Conservation (phyloP, 2,888 invertebrate genomes). For the Eilema sororculum region DNA sequence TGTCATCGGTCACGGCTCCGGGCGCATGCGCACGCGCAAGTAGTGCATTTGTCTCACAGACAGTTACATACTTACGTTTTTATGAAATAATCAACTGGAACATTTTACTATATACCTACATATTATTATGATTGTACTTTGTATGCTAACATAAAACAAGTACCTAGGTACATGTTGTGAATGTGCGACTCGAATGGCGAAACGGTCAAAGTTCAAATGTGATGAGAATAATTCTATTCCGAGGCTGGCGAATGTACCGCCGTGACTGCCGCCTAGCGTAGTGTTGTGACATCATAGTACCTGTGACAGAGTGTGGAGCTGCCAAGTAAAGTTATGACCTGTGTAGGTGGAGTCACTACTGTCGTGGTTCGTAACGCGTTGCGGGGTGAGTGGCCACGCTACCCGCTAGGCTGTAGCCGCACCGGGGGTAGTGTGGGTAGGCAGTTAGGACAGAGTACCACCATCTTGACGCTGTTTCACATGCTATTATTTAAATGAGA, state of each 20-base stretch:
- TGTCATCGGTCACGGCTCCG: neutral
- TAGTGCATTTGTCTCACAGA: neutral
- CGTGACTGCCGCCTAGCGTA: neutral
- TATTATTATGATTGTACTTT: neutral
- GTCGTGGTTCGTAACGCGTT: too few relatives aligned
- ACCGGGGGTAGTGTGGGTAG: too few relatives aligned
- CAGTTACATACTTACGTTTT: neutral
- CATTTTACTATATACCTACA: neutral
- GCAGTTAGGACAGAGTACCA: too few relatives aligned
- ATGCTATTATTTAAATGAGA: neutral
- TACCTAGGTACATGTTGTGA: neutral
- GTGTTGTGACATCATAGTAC: neutral
- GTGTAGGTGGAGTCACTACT: too few relatives aligned
- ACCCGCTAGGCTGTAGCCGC: too few relatives aligned
- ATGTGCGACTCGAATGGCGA: neutral
- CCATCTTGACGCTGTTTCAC: too few relatives aligned
- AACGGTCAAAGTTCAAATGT: slow-evolving; percentile 2
- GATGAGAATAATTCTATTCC: neutral
- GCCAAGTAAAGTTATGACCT: too few relatives aligned
- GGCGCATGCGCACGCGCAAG: neutral
- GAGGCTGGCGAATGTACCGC: neutral
- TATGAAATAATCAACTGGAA: neutral
- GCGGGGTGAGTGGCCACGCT: too few relatives aligned
- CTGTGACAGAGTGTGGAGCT: too few relatives aligned
- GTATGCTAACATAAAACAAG: neutral